These are phyloP conservation scores for Eulemur rubriventer DNA, from an alignment of 2,797 vertebrate species.

Conservation along the genomic window DNA sequence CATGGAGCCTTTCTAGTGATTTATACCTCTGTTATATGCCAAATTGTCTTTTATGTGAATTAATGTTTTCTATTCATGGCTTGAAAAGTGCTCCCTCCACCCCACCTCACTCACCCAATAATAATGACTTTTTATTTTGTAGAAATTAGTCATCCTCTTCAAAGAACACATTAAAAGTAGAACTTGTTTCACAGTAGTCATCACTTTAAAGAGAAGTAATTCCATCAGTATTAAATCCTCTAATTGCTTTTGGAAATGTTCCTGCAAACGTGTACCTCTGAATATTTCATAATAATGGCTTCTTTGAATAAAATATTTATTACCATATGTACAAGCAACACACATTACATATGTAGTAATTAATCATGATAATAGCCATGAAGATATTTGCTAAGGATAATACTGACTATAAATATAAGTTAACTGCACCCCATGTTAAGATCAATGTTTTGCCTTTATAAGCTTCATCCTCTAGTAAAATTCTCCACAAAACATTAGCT, in stretches of 20 bases:
- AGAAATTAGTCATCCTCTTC: not conserved
- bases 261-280: not conserved
- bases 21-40: not conserved
- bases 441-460: not conserved
- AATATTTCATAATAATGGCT: constrained; percentile 54
- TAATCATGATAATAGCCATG: not conserved
- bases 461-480: not conserved
- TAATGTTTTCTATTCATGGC: not conserved
- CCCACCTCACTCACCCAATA: not conserved
- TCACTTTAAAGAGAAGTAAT: not conserved
- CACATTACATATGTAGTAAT: not conserved
- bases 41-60: not conserved
- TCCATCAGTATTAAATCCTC: not conserved
- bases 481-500: not conserved
- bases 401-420: not conserved
- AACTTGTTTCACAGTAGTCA: not conserved
- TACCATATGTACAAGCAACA: not conserved
- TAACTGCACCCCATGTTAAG: not conserved
- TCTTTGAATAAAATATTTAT: constrained; percentile 65
- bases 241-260: constrained; percentile 27
- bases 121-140: not conserved
- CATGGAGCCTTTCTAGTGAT: not conserved
- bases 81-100: not conserved
- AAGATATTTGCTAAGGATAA: not conserved
- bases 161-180: not conserved